Evolutionary conservation across 2,797 vertebrate species (phyloP).

Genomic region (Pogonophryne albipinna): DNA sequence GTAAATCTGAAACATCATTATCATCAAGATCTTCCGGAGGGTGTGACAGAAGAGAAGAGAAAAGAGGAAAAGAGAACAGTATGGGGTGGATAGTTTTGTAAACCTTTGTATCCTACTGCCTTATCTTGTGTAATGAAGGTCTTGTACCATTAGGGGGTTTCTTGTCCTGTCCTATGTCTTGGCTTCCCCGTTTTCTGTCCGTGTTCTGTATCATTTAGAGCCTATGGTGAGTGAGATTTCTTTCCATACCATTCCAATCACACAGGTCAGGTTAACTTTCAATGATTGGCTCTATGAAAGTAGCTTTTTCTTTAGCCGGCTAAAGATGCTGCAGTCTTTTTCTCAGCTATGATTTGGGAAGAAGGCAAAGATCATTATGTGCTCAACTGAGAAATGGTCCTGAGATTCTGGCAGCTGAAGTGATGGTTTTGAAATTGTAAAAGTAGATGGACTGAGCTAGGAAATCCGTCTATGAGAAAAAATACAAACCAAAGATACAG

Average conservation of each 20-base stretch:
- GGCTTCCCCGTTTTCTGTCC: not conserved
- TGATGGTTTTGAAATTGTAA: slow-evolving; percentile 54
- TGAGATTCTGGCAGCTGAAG: slow-evolving; percentile 38
- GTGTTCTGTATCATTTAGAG: not conserved
- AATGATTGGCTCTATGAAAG: slow-evolving; percentile 23
- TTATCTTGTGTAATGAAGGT: slow-evolving; percentile 19
- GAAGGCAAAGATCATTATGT: slow-evolving; percentile 51
- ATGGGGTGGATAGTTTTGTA: slow-evolving; percentile 16
- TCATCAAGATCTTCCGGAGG: slow-evolving; percentile 30
- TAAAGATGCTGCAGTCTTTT: slow-evolving; percentile 23
- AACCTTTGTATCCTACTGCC: slow-evolving; percentile 23
- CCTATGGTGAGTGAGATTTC: slow-evolving; percentile 6
- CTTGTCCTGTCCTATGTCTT: not conserved
- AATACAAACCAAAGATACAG: not conserved
- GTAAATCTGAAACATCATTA: slow-evolving; percentile 47
- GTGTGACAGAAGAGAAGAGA: not conserved
- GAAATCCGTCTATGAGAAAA: slow-evolving; percentile 8
- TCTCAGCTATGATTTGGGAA: slow-evolving; percentile 46
- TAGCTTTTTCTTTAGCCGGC: slow-evolving; percentile 3
- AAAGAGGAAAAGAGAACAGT: not conserved
- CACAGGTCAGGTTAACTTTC: slow-evolving; percentile 22
- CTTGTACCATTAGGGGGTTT: slow-evolving; percentile 1
- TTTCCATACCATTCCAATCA: slow-evolving; percentile 15
- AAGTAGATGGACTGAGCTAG: slow-evolving; percentile 5
- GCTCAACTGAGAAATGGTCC: slow-evolving; percentile 31